Evolutionary conservation across 2,888 invertebrate genomes (phyloP).

Genomic region (Heliconius charithonia): DNA sequence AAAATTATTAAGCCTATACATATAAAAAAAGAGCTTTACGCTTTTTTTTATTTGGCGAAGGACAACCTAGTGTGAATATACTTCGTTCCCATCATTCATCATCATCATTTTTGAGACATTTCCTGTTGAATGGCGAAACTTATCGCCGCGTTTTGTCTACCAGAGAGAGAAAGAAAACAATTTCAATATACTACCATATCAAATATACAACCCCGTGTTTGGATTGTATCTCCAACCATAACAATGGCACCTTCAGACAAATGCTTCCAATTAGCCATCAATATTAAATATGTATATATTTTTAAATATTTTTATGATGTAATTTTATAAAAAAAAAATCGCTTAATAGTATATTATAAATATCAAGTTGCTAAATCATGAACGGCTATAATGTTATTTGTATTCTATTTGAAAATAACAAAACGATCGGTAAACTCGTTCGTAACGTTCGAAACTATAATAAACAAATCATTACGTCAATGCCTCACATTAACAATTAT

Average conservation of each 20-base stretch:
- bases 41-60: background rate
- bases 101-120: background rate
- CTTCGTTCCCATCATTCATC: background rate
- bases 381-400: background rate
- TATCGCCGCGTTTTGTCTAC: background rate
- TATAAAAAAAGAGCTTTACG: background rate
- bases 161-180: background rate
- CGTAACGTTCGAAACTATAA: slow-evolving; percentile 17
- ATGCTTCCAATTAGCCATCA: too few relatives aligned
- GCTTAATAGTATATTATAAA: background rate
- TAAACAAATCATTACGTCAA: slow-evolving; percentile 25
- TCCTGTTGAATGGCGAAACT: background rate
- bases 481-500: slow-evolving; percentile 21
- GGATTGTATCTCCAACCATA: too few relatives aligned
- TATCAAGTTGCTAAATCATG: background rate
- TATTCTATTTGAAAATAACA: slow-evolving; percentile 3
- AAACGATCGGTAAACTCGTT: slow-evolving; percentile 10
- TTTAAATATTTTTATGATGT: background rate
- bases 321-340: background rate
- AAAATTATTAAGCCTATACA: background rate
- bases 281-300: too few relatives aligned
- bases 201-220: too few relatives aligned
- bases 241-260: too few relatives aligned
- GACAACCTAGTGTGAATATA: background rate
- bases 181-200: too few relatives aligned